A percentile compares a stretch with the other conserved stretches of the same genome.
phyloP scores from a whole-genome alignment of 2,113 vertebrate genomes.

The Polypterus senegalus region DNA sequence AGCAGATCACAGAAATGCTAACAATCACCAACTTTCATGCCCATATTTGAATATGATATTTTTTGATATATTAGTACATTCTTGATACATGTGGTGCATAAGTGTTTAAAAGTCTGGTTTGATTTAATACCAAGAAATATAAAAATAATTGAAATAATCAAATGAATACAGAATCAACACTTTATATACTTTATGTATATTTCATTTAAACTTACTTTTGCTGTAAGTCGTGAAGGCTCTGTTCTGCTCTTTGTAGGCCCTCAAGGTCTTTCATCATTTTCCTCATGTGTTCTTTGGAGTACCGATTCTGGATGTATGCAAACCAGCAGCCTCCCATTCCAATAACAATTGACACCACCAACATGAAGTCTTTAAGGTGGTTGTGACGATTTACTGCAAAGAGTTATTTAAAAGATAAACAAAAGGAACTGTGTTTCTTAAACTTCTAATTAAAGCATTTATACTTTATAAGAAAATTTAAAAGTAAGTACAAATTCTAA shows the following conservation, averaged over 20 bases:
- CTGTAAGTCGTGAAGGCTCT: slow-evolving; percentile 90
- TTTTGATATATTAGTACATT: too few relatives aligned
- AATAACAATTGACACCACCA: slow-evolving; percentile 95
- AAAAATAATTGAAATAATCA: too few relatives aligned
- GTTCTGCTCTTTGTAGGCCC: slow-evolving; percentile 87
- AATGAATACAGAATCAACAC: too few relatives aligned
- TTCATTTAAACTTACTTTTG: slow-evolving; percentile 61
- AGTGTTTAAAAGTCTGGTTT: too few relatives aligned
- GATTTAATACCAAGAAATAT: too few relatives aligned
- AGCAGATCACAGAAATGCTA: too few relatives aligned
- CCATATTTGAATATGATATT: too few relatives aligned
- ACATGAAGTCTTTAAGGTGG: slow-evolving; percentile 97
- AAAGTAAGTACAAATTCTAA: too few relatives aligned
- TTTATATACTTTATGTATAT: too few relatives aligned
- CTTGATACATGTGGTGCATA: too few relatives aligned
- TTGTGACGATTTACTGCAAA: slow-evolving; percentile 80
- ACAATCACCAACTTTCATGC: too few relatives aligned
- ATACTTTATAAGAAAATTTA: too few relatives aligned
- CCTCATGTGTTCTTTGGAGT: slow-evolving; percentile 98
- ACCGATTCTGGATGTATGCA: slow-evolving; percentile 94
- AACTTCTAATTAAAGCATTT: background rate
- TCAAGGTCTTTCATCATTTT: slow-evolving; percentile 98
- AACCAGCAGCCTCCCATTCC: slow-evolving; percentile 98
- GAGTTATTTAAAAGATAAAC: background rate
- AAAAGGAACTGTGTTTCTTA: background rate